Evolutionary conservation across 2,113 vertebrate species (phyloP).

Genomic region (Prionailurus viverrinus): DNA sequence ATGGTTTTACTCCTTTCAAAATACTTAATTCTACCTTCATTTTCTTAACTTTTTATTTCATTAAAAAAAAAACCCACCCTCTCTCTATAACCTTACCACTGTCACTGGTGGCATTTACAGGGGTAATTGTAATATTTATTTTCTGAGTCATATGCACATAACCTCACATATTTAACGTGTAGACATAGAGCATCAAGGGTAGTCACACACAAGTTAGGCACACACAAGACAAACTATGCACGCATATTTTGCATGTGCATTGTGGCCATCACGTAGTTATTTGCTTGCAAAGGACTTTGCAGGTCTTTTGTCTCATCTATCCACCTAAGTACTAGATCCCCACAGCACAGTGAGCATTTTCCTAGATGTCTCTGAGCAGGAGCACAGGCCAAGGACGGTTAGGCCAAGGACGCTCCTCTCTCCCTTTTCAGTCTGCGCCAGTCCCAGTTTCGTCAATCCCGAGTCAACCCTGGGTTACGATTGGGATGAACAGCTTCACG

Average conservation of each 20-base stretch:
- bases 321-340: slow-evolving; percentile 35
- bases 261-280: slow-evolving; percentile 39
- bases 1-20: neutral
- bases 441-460: neutral
- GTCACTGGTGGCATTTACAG: neutral
- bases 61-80: neutral
- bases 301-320: slow-evolving; percentile 58
- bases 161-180: neutral
- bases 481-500: neutral
- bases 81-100: neutral
- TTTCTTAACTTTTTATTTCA: slow-evolving; percentile 55
- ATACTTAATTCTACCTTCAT: slow-evolving; percentile 53
- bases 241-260: neutral
- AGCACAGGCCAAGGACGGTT: neutral
- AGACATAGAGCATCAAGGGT: neutral
- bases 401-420: neutral
- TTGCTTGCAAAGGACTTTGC: slow-evolving; percentile 74
- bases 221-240: neutral
- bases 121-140: neutral
- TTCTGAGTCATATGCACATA: neutral
- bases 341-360: neutral
- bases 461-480: neutral
- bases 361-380: neutral
- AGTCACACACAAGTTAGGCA: neutral
- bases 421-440: neutral